Evolutionary conservation across 2,113 vertebrate genomes (phyloP), one percentile per base, ranked within the genome.

Genomic region (Colossoma macropomum): DNA sequence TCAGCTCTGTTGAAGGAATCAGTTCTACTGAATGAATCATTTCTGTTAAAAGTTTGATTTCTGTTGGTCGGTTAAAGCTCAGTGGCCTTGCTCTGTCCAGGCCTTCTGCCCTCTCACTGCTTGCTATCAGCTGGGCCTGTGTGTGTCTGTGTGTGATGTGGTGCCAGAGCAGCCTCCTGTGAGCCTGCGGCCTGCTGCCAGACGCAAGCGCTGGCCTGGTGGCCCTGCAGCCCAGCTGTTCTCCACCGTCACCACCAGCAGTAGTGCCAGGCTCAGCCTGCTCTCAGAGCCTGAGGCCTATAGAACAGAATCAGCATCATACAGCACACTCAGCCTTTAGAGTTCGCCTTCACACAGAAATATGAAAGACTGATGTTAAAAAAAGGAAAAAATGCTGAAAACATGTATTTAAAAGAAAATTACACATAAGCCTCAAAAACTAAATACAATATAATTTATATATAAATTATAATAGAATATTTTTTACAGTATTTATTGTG

Each of bases 111-210:
- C 23, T 77, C 50, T 5, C 50, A 0, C 25, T 34, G 38, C 25
- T 62, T 54, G 32, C 12, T 30, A 25, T 82, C 80, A 83, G 63
- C 74, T 59, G 65, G 50, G 12, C 21, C 65, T 66, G 60, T 60
- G 34, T 38, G 69, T 56, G 62, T 45, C 41, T 59, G 23, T 70
- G 59, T 62, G 34, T 45, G 70, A 66, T 59, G 45, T 12, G 81
- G 27, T 62, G 76, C 75, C 71, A 83, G 65, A 72, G 41, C 48
- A 21, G 54, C 32, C 15, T 66, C 65, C 70, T 21, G 48, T 28
- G 27, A 71, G 56, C 32, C 73, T 85, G 41, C 11, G 23, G 28
- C 59, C 52, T 32, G 69, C 34, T 23, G 21, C 16, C 41, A 60
- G 69, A 73, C 38, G 6, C 12, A 15, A 23, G 19, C 34, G 4